Evolutionary conservation across 2,888 invertebrate genomes (phyloP), one percentile per base, ranked within the genome.

Genomic region (Scaptomyza cyrtandrae): DNA sequence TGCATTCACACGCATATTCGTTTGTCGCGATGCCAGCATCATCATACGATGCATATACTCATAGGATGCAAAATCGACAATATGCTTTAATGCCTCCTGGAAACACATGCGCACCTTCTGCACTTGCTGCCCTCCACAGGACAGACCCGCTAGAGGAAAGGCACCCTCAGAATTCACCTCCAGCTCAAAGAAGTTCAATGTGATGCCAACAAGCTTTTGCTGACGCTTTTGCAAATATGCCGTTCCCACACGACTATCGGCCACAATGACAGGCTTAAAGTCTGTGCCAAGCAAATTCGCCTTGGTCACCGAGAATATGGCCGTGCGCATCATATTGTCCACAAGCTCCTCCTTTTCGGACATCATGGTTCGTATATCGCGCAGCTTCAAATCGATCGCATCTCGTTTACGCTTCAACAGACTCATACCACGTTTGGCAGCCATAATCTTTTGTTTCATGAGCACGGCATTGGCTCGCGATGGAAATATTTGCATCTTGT

Each of bases 1-100:
- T 0, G 89, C 91, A 68, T 91, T 91, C 0, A 90, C 80, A 0
- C 91, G 83, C 88, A 80, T 90, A 41, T 89, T 91, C 0, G 82
- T 90, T 43, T 88, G 89, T 0, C 64, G 76, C 1, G 84, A 76
- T 10, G 77, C 83, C 0, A 66, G 44, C 6, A 27, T 6, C 41
- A 91, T 29, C 62, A 81, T 67, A 0, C 78, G 67, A 1, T 65
- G 45, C 37, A 86, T 81, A 27, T 81, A 89, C 14, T 86, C 71
- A 10, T 89, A 29, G 5, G 91, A 90, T 0, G 89, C 89, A 1
- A 75, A 56, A 0, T 67, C 54, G 6, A 88, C 68, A 24, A 91
- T 56, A 4, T 71, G 35, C 0, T n/a, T 24, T 0, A 89, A 54
- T 0, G 87, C 83, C 0, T 68, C 52, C 16, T 73, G 75, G 31